Evolutionary conservation across 2,797 vertebrate genomes (phyloP), one percentile per base, ranked within the genome.

Genomic region (Cygnus olor): DNA sequence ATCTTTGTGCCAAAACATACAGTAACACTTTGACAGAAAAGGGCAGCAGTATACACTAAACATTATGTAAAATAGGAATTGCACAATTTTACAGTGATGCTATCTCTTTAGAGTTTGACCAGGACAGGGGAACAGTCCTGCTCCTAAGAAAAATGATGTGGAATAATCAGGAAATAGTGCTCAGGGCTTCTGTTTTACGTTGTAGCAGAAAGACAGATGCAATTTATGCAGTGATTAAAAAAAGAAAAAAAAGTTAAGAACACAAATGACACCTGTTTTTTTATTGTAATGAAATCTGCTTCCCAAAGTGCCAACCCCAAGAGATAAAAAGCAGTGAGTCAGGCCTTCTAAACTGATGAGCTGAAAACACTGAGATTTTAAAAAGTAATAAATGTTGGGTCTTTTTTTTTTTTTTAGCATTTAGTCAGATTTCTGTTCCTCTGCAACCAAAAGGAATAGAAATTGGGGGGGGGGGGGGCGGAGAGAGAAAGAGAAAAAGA

Each of bases 21-120:
- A 81, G 54, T 49, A 91, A 79, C 40, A 49, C 73, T 95, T 88
- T 79, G 82, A 93, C 74, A 89, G 89, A 72, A 89, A 93, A 94
- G 93, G 88, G 83, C 85, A 95, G n/a, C 4, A 12, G 74, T 63
- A 74, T 68, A 66, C 44, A 15, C 40, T 24, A 80, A 79, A 54
- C 32, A 64, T 74, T 74, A 93, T 61, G 88, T 89, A 61, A 73
- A 92, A 84, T 44, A 77, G 32, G 73, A 81, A 84, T 76, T 86
- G 70, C 51, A 79, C 19, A 36, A 4, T 72, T 88, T 74, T 82
- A 40, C 36, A 81, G 60, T 68, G 92, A 79, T 93, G 40, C 10
- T 91, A 53, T 53, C 51, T 53, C 54, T 54, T 42, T 91, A 88
- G 61, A 74, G 42, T 76, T 94, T 79, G 91, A 91, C 85, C 89